Evolutionary conservation across 2,888 invertebrate genomes (phyloP).

Genomic region (Exephanes ischioxanthus): DNA sequence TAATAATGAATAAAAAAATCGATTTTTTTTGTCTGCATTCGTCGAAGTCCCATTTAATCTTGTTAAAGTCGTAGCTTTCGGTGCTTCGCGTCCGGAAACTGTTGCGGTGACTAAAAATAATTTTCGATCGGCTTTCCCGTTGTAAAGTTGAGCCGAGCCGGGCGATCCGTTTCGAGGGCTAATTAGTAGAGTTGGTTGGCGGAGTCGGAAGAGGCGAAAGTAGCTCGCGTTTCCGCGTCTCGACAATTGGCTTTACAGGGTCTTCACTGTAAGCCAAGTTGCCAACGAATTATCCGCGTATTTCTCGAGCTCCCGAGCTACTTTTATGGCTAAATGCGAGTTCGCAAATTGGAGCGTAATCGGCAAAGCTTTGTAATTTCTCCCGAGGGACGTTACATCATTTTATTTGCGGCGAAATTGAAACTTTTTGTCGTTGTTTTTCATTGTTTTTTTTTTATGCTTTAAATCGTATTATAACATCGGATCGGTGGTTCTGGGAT

Average conservation of each 20-base stretch:
- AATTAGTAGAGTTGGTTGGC: conserved; percentile 22
- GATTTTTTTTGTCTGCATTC: neutral
- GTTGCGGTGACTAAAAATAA: neutral
- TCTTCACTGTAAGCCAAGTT: neutral
- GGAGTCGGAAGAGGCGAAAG: conserved; percentile 1
- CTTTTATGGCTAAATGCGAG: neutral
- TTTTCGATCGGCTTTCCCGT: conserved; percentile 40
- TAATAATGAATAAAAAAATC: neutral
- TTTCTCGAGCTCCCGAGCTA: neutral
- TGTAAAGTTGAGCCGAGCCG: conserved; percentile 20
- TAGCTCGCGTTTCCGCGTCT: neutral
- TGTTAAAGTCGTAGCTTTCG: neutral
- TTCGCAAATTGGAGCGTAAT: conserved; percentile 50
- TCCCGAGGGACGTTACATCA: neutral
- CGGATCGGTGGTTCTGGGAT: neutral
- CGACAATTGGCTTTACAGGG: neutral
- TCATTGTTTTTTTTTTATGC: neutral
- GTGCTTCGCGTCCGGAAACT: neutral
- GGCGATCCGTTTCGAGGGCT: conserved; percentile 40
- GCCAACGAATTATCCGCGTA: neutral
- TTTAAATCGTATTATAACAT: neutral
- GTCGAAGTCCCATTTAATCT: neutral
- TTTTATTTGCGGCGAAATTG: neutral
- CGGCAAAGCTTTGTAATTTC: conserved; percentile 46
- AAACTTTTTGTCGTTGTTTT: neutral